Evolutionary conservation across 2,797 vertebrate genomes (phyloP).

Genomic region (Schizothorax lantsangensis): DNA sequence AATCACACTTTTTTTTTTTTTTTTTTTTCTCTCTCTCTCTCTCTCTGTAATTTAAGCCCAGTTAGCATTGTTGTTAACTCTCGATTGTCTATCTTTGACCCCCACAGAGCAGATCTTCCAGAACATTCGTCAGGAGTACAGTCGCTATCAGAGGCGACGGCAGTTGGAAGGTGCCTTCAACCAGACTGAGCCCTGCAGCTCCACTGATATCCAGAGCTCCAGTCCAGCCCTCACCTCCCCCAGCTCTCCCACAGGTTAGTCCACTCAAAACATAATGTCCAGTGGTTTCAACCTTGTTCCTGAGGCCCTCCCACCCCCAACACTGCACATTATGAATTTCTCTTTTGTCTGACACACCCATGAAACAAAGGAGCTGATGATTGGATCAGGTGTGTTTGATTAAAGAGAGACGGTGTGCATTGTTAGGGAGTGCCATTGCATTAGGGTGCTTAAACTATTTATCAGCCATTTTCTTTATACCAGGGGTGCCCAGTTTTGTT

Average conservation of each 20-base stretch:
- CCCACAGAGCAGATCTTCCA: conserved; percentile 91
- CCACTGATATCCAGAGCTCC: conserved; percentile 81
- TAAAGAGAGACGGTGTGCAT: neutral
- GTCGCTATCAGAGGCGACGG: conserved; percentile 89
- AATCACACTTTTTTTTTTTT: neutral
- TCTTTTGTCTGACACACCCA: neutral
- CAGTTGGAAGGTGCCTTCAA: conserved; percentile 91
- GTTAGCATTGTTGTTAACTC: neutral
- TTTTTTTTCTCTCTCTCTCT: neutral
- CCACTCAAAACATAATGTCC: neutral
- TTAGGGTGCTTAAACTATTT: neutral
- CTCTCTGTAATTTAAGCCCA: neutral
- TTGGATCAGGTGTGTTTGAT: neutral
- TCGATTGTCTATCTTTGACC: neutral
- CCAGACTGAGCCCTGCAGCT: conserved; percentile 85
- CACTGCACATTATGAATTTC: neutral
- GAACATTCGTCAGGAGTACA: conserved; percentile 94
- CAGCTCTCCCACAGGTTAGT: conserved; percentile 87
- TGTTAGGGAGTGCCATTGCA: neutral
- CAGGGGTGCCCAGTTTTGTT: neutral
- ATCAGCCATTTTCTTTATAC: neutral
- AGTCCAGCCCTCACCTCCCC: conserved; percentile 82
- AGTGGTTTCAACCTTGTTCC: neutral
- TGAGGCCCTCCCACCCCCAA: neutral
- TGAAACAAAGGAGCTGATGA: neutral